phyloP scores from a whole-genome alignment of 2,888 invertebrate species.

The Dyspetes luteomarginatus region DNA sequence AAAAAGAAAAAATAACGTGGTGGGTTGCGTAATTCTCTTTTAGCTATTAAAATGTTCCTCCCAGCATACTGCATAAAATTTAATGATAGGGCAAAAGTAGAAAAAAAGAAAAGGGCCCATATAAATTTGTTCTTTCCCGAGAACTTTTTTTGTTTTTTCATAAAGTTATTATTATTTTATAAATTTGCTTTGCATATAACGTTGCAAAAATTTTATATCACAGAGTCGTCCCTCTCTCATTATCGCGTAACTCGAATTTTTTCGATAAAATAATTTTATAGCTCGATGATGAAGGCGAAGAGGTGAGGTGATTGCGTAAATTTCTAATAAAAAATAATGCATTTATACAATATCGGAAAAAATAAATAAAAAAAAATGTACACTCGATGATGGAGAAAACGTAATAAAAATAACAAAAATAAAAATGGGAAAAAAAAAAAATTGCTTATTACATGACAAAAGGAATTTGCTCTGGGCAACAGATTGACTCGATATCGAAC shows the following conservation, averaged over 20 bases:
- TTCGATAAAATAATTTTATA: not conserved
- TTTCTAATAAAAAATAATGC: not conserved
- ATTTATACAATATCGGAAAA: not conserved
- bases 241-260: constrained; percentile 17
- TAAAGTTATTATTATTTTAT: constrained; percentile 19
- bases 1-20: constrained; percentile 21
- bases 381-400: not conserved
- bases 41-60: constrained; percentile 13
- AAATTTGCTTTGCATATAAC: constrained; percentile 33
- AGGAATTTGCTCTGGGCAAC: constrained; percentile 4
- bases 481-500: constrained; percentile 6
- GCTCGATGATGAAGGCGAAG: not conserved
- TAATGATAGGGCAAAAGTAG: constrained; percentile 12
- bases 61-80: not conserved
- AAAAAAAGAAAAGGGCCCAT: constrained; percentile 4
- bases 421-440: constrained; percentile 3
- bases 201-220: constrained; percentile 1
- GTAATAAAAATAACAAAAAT: constrained; percentile 2
- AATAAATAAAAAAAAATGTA: constrained; percentile 3
- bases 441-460: constrained; percentile 9
- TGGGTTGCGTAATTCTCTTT: constrained; percentile 23
- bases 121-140: not conserved
- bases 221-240: constrained; percentile 4
- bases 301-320: not conserved
- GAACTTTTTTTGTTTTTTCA: constrained; percentile 18